phyloP scores from a whole-genome alignment of 2,113 vertebrate species.

The Oxyura jamaicensis region DNA sequence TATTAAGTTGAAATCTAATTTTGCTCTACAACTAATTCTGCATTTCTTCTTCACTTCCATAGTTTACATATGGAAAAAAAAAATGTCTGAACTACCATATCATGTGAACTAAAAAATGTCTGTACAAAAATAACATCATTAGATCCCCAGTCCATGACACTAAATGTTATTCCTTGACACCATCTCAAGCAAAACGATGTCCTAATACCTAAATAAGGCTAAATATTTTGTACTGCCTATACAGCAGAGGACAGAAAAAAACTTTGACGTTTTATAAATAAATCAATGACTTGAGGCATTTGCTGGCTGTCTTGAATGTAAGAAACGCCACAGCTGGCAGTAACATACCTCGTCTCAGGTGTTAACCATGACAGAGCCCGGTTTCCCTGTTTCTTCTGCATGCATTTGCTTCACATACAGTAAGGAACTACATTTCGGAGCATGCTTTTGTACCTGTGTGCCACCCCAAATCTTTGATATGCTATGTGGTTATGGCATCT shows the following conservation, averaged over 20 bases:
- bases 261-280: neutral
- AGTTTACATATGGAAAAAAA: neutral
- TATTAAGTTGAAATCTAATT: neutral
- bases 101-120: too few relatives aligned
- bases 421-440: fast-evolving
- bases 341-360: neutral
- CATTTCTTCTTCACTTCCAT: neutral
- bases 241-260: neutral
- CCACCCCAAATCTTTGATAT: neutral
- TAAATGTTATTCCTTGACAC: neutral
- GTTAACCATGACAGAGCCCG: fast-evolving
- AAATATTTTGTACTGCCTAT: neutral
- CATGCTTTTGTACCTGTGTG: neutral
- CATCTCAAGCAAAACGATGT: neutral
- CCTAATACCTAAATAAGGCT: neutral
- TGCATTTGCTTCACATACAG: neutral
- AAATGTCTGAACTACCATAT: neutral
- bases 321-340: constrained; percentile 11
- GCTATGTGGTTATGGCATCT: neutral
- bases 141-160: neutral
- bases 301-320: neutral
- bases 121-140: neutral
- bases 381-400: neutral
- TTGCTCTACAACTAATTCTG: neutral
- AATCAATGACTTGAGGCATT: neutral